A percentile compares a stretch with the other conserved stretches of the same genome.
Evolutionary conservation across 2,888 invertebrate genomes (phyloP).

Genomic region (Chaetoderma sp.): DNA sequence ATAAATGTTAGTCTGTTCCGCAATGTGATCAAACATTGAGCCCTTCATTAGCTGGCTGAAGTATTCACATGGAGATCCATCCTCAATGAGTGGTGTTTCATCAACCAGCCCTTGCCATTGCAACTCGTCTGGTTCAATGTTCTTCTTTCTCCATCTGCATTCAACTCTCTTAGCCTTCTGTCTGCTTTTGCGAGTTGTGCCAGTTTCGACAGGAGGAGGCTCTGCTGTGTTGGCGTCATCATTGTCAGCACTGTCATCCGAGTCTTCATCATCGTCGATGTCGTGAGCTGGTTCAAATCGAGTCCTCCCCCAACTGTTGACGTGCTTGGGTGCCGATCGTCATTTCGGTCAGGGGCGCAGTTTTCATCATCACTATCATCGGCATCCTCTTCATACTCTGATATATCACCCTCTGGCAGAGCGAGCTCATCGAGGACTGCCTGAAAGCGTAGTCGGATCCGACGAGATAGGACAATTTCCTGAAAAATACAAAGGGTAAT

Average conservation of each 20-base stretch:
- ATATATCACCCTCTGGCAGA: neutral
- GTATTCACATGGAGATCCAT: slow-evolving; percentile 20
- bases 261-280: neutral
- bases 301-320: too few relatives aligned
- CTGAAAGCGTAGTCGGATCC: too few relatives aligned
- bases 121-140: slow-evolving; percentile 2
- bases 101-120: slow-evolving; percentile 8
- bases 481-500: too few relatives aligned
- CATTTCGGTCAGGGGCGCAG: neutral
- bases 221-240: neutral
- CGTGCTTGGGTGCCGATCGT: too few relatives aligned
- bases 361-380: neutral
- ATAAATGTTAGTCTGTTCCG: slow-evolving; percentile 26
- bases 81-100: slow-evolving; percentile 17
- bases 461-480: too few relatives aligned
- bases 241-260: neutral
- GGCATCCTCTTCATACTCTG: neutral
- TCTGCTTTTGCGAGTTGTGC: too few relatives aligned
- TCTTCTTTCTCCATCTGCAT: slow-evolving; percentile 10
- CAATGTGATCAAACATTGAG: slow-evolving; percentile 17
- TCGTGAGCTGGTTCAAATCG: neutral
- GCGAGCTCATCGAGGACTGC: too few relatives aligned
- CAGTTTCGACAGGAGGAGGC: too few relatives aligned
- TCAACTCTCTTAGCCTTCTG: neutral
- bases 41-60: slow-evolving; percentile 21